Base-by-base conservation (phyloP, 2,797 vertebrate genomes). In the Poliocrania exsul region DNA sequence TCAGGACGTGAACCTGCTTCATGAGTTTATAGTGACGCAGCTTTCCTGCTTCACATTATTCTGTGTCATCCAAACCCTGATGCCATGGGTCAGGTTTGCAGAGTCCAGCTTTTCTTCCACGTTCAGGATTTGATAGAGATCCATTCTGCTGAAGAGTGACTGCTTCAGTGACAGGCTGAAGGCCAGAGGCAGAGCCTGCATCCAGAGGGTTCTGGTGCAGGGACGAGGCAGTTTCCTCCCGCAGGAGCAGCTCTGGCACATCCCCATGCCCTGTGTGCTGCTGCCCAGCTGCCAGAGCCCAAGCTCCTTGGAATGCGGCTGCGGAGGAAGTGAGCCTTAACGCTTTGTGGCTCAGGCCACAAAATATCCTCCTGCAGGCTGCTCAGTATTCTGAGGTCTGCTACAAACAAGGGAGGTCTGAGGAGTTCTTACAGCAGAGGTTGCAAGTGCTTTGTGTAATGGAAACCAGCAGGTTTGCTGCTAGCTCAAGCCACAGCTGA, bases 181-280 rank as follows among this genome's bases (percentile, higher is more conserved):
- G 58, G 57, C 70, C 5, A 5, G 31, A 81, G 49, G 71, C 71
- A 67, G 42, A 70, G 74, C 62, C 81, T 73, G 83, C 19, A 66
- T 70, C 53, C 90, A 75, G 90, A 92, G 90, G 80, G 85, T 92
- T 90, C 81, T 66, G 42, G 54, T 5, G 44, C 66, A 28, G 19
- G 77, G 87, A 94, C 18, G 5, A 92, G 77, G 21, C 85, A 92
- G 78, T 57, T 95, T 94, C 94, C 95, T 96, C 93, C 93, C 44
- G 0, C 37, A n/a, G 95, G 92, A 95, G 86, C 74, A 86, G 94
- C 65, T 72, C 83, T 93, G 95, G 86, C 94, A 95, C 89, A 86
- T 67, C 79, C 82, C 72, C 66, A 40, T 95, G 92, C 89, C 85
- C 81, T 31, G 29, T 35, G 69, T 21, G 71, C 81, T 57, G 85